Conservation (phyloP, 2,888 invertebrate species). For the Nezara viridula region DNA sequence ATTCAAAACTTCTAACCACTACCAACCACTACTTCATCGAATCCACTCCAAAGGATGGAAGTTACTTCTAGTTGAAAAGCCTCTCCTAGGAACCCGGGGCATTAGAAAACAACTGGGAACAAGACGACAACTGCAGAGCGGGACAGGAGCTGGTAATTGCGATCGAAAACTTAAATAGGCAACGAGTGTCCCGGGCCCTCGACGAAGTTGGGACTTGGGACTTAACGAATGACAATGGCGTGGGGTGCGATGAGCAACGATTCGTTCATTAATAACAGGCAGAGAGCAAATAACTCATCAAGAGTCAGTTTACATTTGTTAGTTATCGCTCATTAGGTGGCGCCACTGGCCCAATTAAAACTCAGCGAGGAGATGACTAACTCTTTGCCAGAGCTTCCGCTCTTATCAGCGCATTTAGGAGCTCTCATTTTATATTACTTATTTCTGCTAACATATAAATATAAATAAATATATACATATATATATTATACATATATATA, state of each 20-base stretch:
- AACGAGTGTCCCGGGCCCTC: neutral
- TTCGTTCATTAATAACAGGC: neutral
- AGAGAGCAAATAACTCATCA: constrained; percentile 45
- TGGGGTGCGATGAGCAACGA: neutral
- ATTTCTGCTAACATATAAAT: neutral
- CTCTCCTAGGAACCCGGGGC: neutral
- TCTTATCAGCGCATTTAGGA: neutral
- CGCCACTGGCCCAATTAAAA: constrained; percentile 20
- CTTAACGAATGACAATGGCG: neutral
- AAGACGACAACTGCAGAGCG: neutral
- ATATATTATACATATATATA: neutral
- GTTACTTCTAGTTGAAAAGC: neutral
- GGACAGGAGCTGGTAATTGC: neutral
- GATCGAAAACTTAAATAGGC: constrained; percentile 5
- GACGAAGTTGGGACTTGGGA: neutral
- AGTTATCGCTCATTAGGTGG: constrained; percentile 27
- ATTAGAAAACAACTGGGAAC: too few relatives aligned
- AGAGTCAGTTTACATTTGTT: constrained; percentile 45
- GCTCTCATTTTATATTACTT: neutral
- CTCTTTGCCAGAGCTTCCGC: neutral
- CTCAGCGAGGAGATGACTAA: neutral
- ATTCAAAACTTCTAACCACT: neutral
- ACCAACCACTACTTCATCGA: neutral
- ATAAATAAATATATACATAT: neutral
- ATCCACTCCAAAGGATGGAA: neutral